Base-by-base conservation (phyloP, 2,888 invertebrate species). In the Coleophora deauratella region DNA sequence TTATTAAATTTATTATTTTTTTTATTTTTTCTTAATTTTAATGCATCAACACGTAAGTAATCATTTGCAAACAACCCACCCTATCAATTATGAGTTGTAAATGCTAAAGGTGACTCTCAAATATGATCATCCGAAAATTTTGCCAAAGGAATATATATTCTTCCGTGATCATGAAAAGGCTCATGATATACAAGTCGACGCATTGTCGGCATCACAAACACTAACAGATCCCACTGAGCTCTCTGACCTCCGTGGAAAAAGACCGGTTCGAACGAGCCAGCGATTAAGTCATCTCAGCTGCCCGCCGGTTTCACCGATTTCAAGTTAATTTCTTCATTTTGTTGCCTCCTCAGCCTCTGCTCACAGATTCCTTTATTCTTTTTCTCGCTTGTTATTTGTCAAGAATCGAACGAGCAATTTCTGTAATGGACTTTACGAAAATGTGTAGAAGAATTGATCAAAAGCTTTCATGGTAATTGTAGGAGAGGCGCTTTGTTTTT, bases 321-420 rank as follows among this genome's bases (percentile, higher is more conserved):
- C 60, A 64, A 68, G 69, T 77, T 77, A 79, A 79, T 79, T 77
- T 79, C 77, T 78, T 78, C 77, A 78, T 79, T 78, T 74, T 75
- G 72, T 73, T 67, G 61, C 63, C 46, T 52, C 48, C 39, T 45
- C 39, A 21, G 21, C 21, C 21, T 21, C 21, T 4, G 21, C 21
- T 4, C 6, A 45, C 38, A 54, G 54, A 56, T 62, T 62, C 57
- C 58, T 60, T 57, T 58, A 40, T 52, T 52, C 57, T 55, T 55
- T 55, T 55, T 55, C 47, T 35, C 37, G 46, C 44, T 45, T 46
- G 49, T 50, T 55, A 54, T 54, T 52, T 45, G 49, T 55, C 62
- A 58, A 55, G 73, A 68, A 66, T 72, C 63, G 70, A 65, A 63
- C 59, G 57, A 62, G 62, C 76, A 77, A 80, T 80, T 75, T 75